Base-by-base conservation (phyloP, 2,797 vertebrate species). In the Cossypha niveicapilla region DNA sequence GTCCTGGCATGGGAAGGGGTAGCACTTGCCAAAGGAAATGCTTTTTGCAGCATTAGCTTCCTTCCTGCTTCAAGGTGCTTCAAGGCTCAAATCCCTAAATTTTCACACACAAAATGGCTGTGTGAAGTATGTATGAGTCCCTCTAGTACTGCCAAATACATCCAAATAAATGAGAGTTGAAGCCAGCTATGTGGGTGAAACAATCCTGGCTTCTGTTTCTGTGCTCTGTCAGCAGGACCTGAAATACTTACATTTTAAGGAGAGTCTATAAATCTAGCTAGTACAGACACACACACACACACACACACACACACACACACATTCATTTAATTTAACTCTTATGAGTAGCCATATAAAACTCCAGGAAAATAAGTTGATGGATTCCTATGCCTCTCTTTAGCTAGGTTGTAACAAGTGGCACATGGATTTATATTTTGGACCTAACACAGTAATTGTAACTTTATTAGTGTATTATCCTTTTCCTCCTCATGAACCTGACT, bases 311-410 rank as follows among this genome's bases (percentile, higher is more conserved):
- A 67, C n/a, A 68, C 24, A 53, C 18, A 78, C 28, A 35, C 21
- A 80, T 65, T 74, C 70, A 75, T 67, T 95, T 90, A 50, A 91
- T 88, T 88, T 91, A 79, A 78, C 50, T 91, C 23, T 89, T 90
- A 84, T 7, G 50, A 88, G 51, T 18, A 80, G 35, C 35, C 56
- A 51, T 73, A 94, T 79, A 84, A 83, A 88, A 79, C 28, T 71
- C 54, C 8, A 41, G 7, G 2, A 88, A 92, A 88, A 90, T 66
- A 78, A 77, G 66, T 53, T 84, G n/a, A 58, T 22, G 13, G 44
- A 81, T 88, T 92, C 67, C 66, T 65, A 58, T 18, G 10, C 19
- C 16, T 5, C 32, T 92, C 25, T 82, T 90, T 62, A 87, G 54
- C 47, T 74, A 42, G 32, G 35, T 54, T 92, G 6, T 70, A 86